phyloP scores from a whole-genome alignment of 2,113 vertebrate genomes.

The Herpailurus yagouaroundi region DNA sequence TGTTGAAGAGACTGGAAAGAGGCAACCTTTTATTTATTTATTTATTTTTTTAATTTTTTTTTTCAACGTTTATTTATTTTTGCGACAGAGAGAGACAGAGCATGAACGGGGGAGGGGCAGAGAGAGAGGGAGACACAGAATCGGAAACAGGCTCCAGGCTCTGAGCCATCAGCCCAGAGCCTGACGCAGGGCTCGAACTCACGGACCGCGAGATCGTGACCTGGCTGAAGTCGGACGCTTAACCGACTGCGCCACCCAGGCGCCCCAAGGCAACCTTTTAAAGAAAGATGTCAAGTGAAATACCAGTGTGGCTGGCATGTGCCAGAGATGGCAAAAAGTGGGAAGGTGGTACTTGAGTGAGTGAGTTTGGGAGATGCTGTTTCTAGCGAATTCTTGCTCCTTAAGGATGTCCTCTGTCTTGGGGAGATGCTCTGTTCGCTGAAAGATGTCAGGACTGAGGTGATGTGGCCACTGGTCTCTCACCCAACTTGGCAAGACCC shows the following conservation, averaged over 20 bases:
- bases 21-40: background rate
- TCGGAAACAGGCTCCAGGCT: too few species aligned
- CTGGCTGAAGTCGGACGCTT: too few species aligned
- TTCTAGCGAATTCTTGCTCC: background rate
- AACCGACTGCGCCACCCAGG: too few species aligned
- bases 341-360: background rate
- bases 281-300: background rate
- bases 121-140: too few species aligned
- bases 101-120: too few species aligned
- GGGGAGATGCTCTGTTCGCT: background rate
- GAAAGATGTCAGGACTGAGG: background rate
- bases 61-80: too few species aligned
- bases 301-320: background rate
- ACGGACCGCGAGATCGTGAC: too few species aligned
- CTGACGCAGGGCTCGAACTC: too few species aligned
- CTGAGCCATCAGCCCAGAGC: too few species aligned
- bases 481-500: background rate
- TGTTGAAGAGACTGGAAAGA: background rate
- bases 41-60: too few species aligned
- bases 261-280: background rate
- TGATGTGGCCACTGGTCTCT: background rate
- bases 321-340: background rate
- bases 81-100: too few species aligned
- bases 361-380: background rate
- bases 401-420: background rate